Percentiles rank a stretch among this genome's conserved stretches.
Conservation (phyloP, 2,797 vertebrate genomes). For the Momotus momota region DNA sequence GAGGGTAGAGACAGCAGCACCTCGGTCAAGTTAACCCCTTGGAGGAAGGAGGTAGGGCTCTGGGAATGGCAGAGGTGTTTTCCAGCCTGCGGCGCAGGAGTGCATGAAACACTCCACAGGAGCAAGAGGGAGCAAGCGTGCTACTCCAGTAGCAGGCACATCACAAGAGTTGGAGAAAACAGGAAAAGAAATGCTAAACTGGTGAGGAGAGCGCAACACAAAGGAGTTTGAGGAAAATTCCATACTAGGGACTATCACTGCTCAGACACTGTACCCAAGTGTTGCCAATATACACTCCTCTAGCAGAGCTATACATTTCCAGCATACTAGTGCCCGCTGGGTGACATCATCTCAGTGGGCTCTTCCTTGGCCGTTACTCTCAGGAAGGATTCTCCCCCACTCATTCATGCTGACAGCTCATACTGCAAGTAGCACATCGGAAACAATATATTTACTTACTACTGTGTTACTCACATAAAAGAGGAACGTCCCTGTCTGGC, state of each 20-base stretch:
- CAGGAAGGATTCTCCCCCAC: background rate
- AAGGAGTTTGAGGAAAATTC: background rate
- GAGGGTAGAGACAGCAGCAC: background rate
- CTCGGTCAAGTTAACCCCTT: accelerated
- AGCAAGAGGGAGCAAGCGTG: accelerated
- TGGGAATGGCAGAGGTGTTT: accelerated
- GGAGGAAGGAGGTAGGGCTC: background rate
- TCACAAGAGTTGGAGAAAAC: background rate
- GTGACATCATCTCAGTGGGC: slow-evolving; percentile 10
- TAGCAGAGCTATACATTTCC: background rate
- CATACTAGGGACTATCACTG: background rate
- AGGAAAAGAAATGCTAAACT: background rate
- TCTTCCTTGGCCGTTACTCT: background rate
- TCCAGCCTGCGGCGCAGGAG: background rate
- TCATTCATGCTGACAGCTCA: slow-evolving; percentile 8
- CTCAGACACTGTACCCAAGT: accelerated
- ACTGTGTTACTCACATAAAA: background rate
- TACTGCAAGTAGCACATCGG: background rate
- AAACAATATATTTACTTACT: background rate
- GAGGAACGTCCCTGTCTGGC: background rate
- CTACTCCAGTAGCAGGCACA: accelerated
- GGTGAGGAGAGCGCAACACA: background rate
- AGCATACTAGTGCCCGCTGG: background rate
- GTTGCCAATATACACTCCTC: background rate
- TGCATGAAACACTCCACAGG: background rate